Conservation (phyloP, 1,140 invertebrate genomes). For the Leptinotarsa defecta region DNA sequence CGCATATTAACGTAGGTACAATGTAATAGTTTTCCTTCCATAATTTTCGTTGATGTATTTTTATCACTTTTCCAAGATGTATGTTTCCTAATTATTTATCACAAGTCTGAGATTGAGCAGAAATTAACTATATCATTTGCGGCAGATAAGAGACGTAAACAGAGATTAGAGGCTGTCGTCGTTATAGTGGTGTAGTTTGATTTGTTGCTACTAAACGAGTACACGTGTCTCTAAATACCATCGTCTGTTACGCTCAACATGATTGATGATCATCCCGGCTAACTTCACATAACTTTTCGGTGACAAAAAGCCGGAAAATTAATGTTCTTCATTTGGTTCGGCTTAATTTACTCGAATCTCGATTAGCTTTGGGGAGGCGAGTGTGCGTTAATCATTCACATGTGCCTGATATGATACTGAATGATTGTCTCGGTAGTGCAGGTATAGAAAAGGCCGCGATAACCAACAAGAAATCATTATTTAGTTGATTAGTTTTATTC, state of each 20-base stretch:
- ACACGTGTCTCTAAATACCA: constrained; percentile 27
- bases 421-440: background rate
- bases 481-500: too few relatives aligned
- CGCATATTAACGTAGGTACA: too few relatives aligned
- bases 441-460: background rate
- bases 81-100: background rate
- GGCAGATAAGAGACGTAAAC: constrained; percentile 38
- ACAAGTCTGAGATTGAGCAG: background rate
- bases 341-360: constrained; percentile 16
- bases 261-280: constrained; percentile 24
- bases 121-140: constrained; percentile 31
- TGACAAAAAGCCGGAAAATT: constrained; percentile 10
- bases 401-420: background rate
- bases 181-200: constrained; percentile 2
- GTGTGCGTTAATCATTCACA: background rate
- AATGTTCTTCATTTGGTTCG: background rate
- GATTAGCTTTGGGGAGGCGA: background rate
- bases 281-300: constrained; percentile 5
- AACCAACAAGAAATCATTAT: background rate
- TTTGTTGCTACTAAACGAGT: constrained; percentile 28
- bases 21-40: too few relatives aligned
- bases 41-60: too few relatives aligned
- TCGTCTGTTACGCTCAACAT: constrained; percentile 9
- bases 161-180: constrained; percentile 37
- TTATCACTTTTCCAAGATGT: too few relatives aligned